phyloP scores from a whole-genome alignment of 2,888 invertebrate species.

The Piscicola geometra region DNA sequence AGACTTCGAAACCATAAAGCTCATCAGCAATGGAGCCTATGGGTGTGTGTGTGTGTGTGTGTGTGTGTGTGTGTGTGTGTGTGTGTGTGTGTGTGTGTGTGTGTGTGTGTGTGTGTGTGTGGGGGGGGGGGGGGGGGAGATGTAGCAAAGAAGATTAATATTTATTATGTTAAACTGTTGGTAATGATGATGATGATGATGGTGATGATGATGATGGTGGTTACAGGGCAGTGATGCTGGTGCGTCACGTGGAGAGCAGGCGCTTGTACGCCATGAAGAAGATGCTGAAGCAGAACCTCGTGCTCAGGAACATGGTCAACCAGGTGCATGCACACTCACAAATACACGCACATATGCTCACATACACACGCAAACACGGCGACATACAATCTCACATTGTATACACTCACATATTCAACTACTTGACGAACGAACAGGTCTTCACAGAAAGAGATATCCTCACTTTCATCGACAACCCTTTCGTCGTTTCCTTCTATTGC shows the following conservation, averaged over 20 bases:
- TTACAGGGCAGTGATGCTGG: slow-evolving; percentile 79
- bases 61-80: too few species aligned
- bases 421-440: slow-evolving; percentile 74
- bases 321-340: slow-evolving; percentile 52
- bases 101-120: slow-evolving; percentile 76
- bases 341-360: too few species aligned
- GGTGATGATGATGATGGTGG: too few species aligned
- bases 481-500: slow-evolving; percentile 97
- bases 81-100: slow-evolving; percentile 76
- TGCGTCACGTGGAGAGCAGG: slow-evolving; percentile 85
- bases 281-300: slow-evolving; percentile 94
- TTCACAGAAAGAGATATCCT: slow-evolving; percentile 98
- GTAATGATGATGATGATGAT: too few species aligned
- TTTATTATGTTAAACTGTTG: too few species aligned
- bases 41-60: slow-evolving; percentile 67
- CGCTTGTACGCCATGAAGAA: slow-evolving; percentile 98
- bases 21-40: slow-evolving; percentile 98
- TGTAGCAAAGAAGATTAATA: too few species aligned
- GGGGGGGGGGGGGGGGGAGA: too few species aligned
- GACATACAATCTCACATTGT: too few species aligned
- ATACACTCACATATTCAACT: background rate
- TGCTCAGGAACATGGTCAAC: slow-evolving; percentile 82
- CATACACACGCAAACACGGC: too few species aligned
- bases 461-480: slow-evolving; percentile 98
- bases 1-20: slow-evolving; percentile 93